Evolutionary conservation across 2,113 vertebrate species (phyloP), one percentile per base, ranked within the genome.

Genomic region (Caloenas nicobarica): DNA sequence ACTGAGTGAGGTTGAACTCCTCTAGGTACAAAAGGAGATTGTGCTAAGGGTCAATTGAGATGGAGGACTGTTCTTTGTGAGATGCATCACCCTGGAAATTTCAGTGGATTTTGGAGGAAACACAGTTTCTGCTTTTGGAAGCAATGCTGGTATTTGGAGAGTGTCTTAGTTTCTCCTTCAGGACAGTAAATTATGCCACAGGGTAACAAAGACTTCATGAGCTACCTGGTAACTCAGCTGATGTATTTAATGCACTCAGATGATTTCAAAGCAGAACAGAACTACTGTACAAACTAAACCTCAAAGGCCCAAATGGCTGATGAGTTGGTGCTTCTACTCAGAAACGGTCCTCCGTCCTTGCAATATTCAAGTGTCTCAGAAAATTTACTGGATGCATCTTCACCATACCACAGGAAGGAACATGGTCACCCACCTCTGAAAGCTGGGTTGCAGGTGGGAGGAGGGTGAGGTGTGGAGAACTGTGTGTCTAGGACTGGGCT

Each of bases 181-280:
- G 31, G 26, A n/a, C 38, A 74, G n/a, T 29, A n/a, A 81, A 42
- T 54, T 36, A 60, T 21, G 19, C 31, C 13, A 13, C 1, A 4
- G 26, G 28, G 46, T 77, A 50, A 60, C 17, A 46, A 44, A 71
- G 40, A 18, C 28, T 76, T 28, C 13, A 18, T 21, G 22, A 72
- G 33, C 36, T 22, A 18, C 12, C 53, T 60, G 58, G 40, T 66
- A 85, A 54, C 23, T 60, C 34, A 44, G 57, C 25, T 2, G 0
- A 57, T 0, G 0, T 40, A 29, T 74, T 64, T 69, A 28, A 60
- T 21, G 26, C 22, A 9, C 51, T 38, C 0, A 0, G 40, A 31
- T 0, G 3, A 15, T 54, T 70, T 85, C 80, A 66, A 65, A 61
- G 44, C 74, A 70, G 73, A 80, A 48, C 26, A 31, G 51, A 88